Conservation (phyloP, 2,113 vertebrate genomes). For the Sylvietta virens region DNA sequence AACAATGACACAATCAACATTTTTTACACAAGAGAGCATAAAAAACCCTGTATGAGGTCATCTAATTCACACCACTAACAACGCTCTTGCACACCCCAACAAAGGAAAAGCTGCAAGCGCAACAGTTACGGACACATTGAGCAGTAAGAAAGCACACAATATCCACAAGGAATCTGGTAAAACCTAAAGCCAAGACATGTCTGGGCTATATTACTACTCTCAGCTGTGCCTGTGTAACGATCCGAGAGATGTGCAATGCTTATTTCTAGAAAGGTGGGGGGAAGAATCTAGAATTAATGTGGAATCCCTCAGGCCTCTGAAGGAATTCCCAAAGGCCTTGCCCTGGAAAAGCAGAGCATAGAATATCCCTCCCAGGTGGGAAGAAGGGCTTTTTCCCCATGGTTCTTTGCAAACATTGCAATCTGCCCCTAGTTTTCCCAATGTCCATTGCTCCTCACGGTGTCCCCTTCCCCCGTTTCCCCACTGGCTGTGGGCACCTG, state of each 20-base stretch:
- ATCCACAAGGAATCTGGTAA: not conserved
- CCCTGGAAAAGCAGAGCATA: too few relatives aligned
- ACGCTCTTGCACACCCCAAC: not conserved
- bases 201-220: not conserved
- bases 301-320: too few relatives aligned
- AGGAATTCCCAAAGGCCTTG: too few relatives aligned
- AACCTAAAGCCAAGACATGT: not conserved
- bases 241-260: not conserved
- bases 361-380: too few relatives aligned
- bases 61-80: not conserved
- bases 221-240: not conserved
- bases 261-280: not conserved
- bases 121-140: not conserved
- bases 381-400: too few relatives aligned
- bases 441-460: too few relatives aligned
- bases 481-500: too few relatives aligned
- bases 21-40: not conserved
- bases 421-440: too few relatives aligned
- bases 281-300: not conserved
- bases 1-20: not conserved
- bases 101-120: not conserved
- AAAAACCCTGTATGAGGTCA: not conserved
- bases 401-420: too few relatives aligned
- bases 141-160: fast-evolving
- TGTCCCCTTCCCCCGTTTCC: too few relatives aligned